These are phyloP conservation scores for Gadus chalcogrammus DNA, from an alignment of 2,113 vertebrate species.

Conservation along the genomic window DNA sequence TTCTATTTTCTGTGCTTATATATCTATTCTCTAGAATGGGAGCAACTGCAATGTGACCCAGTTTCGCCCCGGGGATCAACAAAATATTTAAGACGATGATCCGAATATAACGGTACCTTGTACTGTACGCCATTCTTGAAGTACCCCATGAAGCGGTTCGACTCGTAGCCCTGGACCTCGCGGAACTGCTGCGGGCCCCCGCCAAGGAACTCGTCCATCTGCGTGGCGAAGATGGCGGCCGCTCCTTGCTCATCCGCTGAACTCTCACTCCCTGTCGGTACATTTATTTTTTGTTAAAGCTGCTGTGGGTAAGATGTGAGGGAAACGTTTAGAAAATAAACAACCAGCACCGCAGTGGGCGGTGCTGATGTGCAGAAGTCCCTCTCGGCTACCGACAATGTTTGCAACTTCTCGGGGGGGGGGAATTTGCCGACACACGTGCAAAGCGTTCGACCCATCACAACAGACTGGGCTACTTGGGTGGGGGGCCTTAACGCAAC, in stretches of 20 bases:
- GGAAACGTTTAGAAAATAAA: too few relatives aligned
- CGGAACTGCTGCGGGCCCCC: constrained; percentile 55
- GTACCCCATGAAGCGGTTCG: constrained; percentile 59
- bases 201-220: constrained; percentile 61
- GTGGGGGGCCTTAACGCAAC: too few relatives aligned
- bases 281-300: too few relatives aligned
- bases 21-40: not conserved
- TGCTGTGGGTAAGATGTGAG: too few relatives aligned
- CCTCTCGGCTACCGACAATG: too few relatives aligned
- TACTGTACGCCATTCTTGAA: constrained; percentile 71
- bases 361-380: too few relatives aligned
- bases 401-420: too few relatives aligned
- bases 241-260: constrained; percentile 60
- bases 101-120: constrained; percentile 52
- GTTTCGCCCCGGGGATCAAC: not conserved
- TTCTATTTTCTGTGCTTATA: too few relatives aligned
- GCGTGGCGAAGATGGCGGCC: constrained; percentile 62
- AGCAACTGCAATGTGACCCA: not conserved
- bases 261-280: constrained; percentile 52
- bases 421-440: too few relatives aligned
- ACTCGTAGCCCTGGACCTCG: constrained; percentile 67
- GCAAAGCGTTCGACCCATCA: too few relatives aligned
- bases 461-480: too few relatives aligned
- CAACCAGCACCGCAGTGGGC: too few relatives aligned
- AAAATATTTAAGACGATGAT: not conserved